Evolutionary conservation across 2,113 vertebrate genomes (phyloP), one percentile per base, ranked within the genome.

Genomic region (Jaculus jaculus): DNA sequence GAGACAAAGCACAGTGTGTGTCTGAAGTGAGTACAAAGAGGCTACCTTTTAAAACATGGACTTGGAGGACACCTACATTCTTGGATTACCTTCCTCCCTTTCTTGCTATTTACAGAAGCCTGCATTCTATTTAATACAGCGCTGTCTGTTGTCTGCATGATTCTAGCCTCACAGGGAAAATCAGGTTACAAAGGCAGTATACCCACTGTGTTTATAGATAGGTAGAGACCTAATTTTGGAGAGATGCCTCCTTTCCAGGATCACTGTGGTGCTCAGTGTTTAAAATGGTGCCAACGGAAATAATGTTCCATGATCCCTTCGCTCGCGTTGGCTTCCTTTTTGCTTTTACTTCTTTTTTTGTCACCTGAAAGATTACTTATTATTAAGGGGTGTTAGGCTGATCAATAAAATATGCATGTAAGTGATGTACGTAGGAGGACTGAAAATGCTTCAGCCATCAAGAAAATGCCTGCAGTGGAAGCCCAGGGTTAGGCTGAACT

Each of bases 371-470:
- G 92, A 96, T 95, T 95, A 94, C 97, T 97, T 96, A 93, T 97
- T 94, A 97, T 95, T 80, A 84, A 95, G 95, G 96, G 95, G 92
- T 82, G 94, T 96, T 77, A 93, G 93, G 93, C 92, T 95, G 96
- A 97, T 97, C 96, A 96, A 94, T 96, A 96, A 96, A 97, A 96
- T 96, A 95, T 96, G 54, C 94, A 79, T 97, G 91, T 75, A 81
- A 92, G 96, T 95, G 93, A 95, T 78, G 85, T 96, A 96, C 96
- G 90, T 93, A 84, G 5, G 84, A 94, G 61, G 82, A 94, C 95
- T 54, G 82, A 95, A 96, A 96, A 96, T 94, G 96, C 95, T 96
- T 97, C 96, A 92, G 90, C 96, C 97, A 97, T 94, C 95, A 97
- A 95, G 92, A 97, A 97, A 96, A 95, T 97, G 94, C 96, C 96